Evolutionary conservation across 2,888 invertebrate genomes (phyloP), one percentile per base, ranked within the genome.

Genomic region (Resseliella maxima): DNA sequence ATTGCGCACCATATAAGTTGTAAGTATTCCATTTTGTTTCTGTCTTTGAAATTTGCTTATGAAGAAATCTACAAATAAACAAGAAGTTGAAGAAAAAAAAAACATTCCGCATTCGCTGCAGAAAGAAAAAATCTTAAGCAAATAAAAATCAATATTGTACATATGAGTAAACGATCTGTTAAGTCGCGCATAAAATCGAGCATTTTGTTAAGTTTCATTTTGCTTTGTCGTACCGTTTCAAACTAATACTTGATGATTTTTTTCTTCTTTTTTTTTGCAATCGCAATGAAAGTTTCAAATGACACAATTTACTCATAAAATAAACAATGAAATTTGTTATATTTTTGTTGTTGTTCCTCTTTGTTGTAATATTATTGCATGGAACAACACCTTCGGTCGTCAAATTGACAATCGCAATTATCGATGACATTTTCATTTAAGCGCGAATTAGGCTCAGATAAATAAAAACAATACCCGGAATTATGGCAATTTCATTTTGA

Each of bases 281-380:
- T 72, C 72, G 72, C 15, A 72, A 72, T 72, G 72, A 72, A 72
- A 72, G 72, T 31, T 27, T 72, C 31, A 15, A 15, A 72, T 72
- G 72, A 72, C 72, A 72, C 72, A 72, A 72, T 72, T 72, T 35
- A 35, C 12, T 72, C 27, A 2, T 3, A n/a, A 72, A n/a, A 31
- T 35, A 72, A 72, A 72, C 72, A 72, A 72, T 72, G 72, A 72
- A 31, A 72, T 72, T 31, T 72, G 3, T 59, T 59, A 59, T 59
- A 24, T 59, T 24, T n/a, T 59, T 24, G 59, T 24, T 59, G 24
- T 59, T 12, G 5, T 59, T 72, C 31, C 31, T 35, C 31, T 72
- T 72, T 18, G 31, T 72, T 18, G 46, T 18, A 41, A 41, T n/a
- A n/a, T n/a, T n/a, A n/a, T 5, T 41, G 41, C 18, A 18, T 59